phyloP scores from a whole-genome alignment of 2,797 vertebrate genomes.

The Micromesistius poutassou region DNA sequence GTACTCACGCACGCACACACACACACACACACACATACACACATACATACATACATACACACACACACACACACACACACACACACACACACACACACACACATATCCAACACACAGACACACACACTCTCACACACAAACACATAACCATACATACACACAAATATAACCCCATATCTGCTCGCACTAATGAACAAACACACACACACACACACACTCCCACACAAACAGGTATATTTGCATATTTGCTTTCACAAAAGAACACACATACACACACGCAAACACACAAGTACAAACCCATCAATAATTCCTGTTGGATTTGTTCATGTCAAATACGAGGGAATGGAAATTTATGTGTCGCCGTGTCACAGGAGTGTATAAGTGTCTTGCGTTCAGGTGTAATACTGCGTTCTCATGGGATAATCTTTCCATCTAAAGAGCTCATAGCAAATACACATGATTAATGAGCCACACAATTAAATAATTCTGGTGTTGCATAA shows the following conservation, averaged over 20 bases:
- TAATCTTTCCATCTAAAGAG: no score
- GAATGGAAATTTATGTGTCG: no score
- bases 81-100: neutral
- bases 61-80: neutral
- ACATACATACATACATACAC: no score
- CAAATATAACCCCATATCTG: neutral
- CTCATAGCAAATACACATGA: no score
- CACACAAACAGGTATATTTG: neutral
- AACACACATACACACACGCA: neutral
- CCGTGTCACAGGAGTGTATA: no score
- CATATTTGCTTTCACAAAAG: neutral
- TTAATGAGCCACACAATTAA: neutral
- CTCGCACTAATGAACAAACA: neutral
- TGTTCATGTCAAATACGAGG: no score
- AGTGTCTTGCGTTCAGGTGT: no score
- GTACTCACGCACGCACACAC: no score
- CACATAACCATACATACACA: neutral
- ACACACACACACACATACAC: no score
- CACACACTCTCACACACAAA: neutral
- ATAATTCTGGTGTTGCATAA: neutral
- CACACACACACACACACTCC: neutral
- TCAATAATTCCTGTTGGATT: no score
- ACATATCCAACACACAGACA: neutral
- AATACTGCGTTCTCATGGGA: no score
- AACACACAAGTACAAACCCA: conserved; percentile 1